Evolutionary conservation across 2,888 invertebrate species (phyloP), one percentile per base, ranked within the genome.

Genomic region (Agonopterix subpropinquella): DNA sequence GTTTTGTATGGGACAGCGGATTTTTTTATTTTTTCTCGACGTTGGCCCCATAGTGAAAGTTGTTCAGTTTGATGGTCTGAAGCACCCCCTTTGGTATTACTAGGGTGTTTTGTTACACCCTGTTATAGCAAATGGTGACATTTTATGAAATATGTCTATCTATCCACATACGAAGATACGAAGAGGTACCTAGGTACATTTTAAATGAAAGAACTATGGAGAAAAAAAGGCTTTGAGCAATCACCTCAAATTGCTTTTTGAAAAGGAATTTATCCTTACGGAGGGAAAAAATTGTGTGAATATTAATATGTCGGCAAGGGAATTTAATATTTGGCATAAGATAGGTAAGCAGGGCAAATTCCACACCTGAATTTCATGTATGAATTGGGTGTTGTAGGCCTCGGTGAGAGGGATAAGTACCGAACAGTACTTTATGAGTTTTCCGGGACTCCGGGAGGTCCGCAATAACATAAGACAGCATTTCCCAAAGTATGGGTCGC

Each of bases 241-340:
- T 79, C 76, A 72, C 65, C 68, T 67, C 64, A 70, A 75, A 78
- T 77, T 65, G 74, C 64, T 74, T 68, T 65, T 57, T 57, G 59
- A 65, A 58, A 28, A 28, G 62, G 72, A 60, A 70, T 71, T 67
- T 73, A 11, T 73, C 72, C 65, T 59, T 61, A 61, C 51, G 53
- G 47, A 50, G 59, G 59, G 53, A 62, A 68, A 73, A 68, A 73
- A 70, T 69, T 70, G 70, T 70, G 67, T 71, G 79, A 76, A 78
- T 79, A 78, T 78, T 81, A 75, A 78, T 77, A 76, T 66, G 63
- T 63, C 61, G 58, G 61, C 61, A 61, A 59, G 63, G 68, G 78
- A 80, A 80, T 82, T 78, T 80, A 76, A 82, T 82, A 81, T 80
- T 79, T 71, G 70, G 64, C 67, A 64, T 60, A 68, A 65, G 68